These are phyloP conservation scores for Chlorodrepanis virens DNA, from an alignment of 2,113 vertebrate genomes.

Conservation along the genomic window DNA sequence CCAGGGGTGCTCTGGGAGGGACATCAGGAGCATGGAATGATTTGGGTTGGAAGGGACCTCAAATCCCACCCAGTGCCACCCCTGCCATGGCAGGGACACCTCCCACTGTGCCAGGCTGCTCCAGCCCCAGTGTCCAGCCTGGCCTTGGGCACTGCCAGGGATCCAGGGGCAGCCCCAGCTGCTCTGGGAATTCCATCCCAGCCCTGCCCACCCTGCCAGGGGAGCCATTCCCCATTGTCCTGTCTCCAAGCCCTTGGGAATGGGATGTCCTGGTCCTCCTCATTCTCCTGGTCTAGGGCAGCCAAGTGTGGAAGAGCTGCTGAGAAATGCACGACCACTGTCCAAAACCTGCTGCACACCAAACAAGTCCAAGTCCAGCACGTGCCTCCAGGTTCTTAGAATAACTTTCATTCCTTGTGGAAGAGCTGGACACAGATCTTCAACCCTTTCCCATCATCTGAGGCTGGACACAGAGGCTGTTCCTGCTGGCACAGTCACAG, in stretches of 20 bases:
- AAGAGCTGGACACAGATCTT: neutral
- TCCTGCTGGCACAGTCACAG: neutral
- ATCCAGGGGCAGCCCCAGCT: neutral
- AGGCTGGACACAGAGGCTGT: neutral
- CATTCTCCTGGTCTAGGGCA: neutral
- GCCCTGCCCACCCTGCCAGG: neutral
- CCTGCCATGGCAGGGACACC: neutral
- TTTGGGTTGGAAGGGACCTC: neutral
- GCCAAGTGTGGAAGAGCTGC: neutral
- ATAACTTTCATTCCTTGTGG: neutral
- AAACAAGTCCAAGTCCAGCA: neutral
- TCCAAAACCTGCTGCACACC: neutral
- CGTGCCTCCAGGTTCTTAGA: neutral
- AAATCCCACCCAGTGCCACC: rapidly evolving
- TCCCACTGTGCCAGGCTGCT: neutral
- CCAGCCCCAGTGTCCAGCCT: neutral
- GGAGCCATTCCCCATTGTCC: neutral
- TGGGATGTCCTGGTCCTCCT: neutral
- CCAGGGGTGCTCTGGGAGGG: neutral
- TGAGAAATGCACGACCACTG: constrained; percentile 46
- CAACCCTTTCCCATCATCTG: rapidly evolving
- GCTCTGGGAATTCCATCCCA: neutral
- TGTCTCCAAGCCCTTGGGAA: neutral
- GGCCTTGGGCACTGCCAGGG: neutral
- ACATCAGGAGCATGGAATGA: neutral